Evolutionary conservation across 2,888 invertebrate species (phyloP).

Genomic region (Coleophora deauratella): DNA sequence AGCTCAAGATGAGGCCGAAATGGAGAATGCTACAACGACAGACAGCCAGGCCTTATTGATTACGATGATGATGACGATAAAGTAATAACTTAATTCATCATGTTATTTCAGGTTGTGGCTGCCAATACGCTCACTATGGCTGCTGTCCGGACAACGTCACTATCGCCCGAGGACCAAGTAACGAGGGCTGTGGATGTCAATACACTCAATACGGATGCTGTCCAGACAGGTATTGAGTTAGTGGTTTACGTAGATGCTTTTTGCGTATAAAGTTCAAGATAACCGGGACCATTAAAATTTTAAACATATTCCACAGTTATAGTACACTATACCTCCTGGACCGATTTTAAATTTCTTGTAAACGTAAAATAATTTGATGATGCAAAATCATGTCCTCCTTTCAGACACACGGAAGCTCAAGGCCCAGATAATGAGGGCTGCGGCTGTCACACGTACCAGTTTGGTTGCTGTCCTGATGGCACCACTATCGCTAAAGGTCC

Average conservation of each 20-base stretch:
- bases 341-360: too few relatives aligned
- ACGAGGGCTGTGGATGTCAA: constrained; percentile 88
- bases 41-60: too few relatives aligned
- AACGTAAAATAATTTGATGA: too few relatives aligned
- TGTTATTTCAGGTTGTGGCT: constrained; percentile 78
- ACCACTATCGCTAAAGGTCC: constrained; percentile 81
- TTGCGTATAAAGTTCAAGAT: too few relatives aligned
- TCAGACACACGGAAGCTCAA: constrained; percentile 78
- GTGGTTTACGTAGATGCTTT: too few relatives aligned
- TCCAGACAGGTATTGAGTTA: constrained; percentile 76
- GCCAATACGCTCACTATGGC: constrained; percentile 82
- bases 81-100: too few relatives aligned
- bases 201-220: constrained; percentile 86
- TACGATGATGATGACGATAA: too few relatives aligned
- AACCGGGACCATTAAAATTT: too few relatives aligned
- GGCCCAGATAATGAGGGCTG: constrained; percentile 90
- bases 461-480: constrained; percentile 93
- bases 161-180: constrained; percentile 83
- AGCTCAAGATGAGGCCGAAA: too few relatives aligned
- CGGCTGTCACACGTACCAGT: constrained; percentile 87
- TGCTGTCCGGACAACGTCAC: constrained; percentile 91
- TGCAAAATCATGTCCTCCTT: neutral
- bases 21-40: too few relatives aligned
- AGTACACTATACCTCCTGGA: too few relatives aligned
- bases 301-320: too few relatives aligned